Evolutionary conservation across 2,888 invertebrate species (phyloP).

Genomic region (Noctua janthina): DNA sequence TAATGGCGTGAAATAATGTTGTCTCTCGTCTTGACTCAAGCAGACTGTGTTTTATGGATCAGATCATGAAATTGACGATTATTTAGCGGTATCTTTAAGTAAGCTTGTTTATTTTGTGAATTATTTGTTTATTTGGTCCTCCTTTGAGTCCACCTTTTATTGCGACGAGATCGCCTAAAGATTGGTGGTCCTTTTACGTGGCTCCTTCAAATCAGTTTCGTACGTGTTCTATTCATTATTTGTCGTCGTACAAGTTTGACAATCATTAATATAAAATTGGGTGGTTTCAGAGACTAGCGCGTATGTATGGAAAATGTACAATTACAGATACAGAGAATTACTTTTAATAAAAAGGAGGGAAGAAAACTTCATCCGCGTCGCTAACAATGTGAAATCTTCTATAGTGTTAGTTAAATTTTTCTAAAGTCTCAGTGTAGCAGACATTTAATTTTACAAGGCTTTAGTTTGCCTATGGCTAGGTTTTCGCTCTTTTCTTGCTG

Average conservation of each 20-base stretch:
- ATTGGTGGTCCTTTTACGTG: too few relatives aligned
- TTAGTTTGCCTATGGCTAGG: background rate
- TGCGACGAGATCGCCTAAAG: background rate
- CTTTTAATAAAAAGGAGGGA: background rate
- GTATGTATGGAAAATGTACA: too few relatives aligned
- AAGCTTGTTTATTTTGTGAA: background rate
- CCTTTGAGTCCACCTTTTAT: background rate
- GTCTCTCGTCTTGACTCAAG: conserved; percentile 15
- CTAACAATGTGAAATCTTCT: background rate
- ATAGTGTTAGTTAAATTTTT: background rate
- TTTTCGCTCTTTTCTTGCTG: background rate
- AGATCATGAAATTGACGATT: conserved; percentile 22
- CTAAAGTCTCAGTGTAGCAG: background rate
- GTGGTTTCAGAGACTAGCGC: background rate
- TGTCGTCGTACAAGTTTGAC: background rate
- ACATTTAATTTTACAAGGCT: conserved; percentile 20
- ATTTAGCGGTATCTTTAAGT: conserved; percentile 9
- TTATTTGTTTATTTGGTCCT: background rate
- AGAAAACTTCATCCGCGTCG: too few relatives aligned
- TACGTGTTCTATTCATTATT: background rate
- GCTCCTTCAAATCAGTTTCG: background rate
- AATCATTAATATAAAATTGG: background rate
- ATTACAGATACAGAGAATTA: too few relatives aligned
- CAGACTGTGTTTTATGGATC: conserved; percentile 29
- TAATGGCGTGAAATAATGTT: conserved; percentile 57